Base-by-base conservation (phyloP, 2,888 invertebrate species). In the Apoderus coryli region DNA sequence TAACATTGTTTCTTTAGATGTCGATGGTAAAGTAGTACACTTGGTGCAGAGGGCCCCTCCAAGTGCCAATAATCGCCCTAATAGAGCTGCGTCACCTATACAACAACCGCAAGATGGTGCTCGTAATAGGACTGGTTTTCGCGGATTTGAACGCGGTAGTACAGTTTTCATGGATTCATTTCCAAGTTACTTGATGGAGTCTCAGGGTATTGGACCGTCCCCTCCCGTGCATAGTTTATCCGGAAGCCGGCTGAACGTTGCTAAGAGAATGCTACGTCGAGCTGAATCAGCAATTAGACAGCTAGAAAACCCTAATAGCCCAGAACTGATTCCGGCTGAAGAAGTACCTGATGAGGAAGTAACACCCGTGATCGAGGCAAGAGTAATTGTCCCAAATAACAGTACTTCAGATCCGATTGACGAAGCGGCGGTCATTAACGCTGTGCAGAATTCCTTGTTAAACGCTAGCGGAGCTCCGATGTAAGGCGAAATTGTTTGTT, bases 21-120 rank as follows among this genome's bases (percentile, higher is more conserved):
- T 92, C 13, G 67, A 85, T 53, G 89, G 86, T 2, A 92, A 90
- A 61, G 89, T 89, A 16, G 73, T 93, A 30, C 93, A 93, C 56
- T 69, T 93, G 52, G 92, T 92, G 10, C 80, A 88, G 55, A 68
- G 86, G 14, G 72, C 84, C 3, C 90, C 90, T 1, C 89, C 89
- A 15, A 43, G 46, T 28, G 36, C 49, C 7, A 52, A 46, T 27
- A 41, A 45, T 6, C 41, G 44, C 13, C 29, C 22, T 46, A 50
- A 35, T 47, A 48, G n/a, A 37, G 40, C 27, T 16, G 3, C 23
- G 7, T 25, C 43, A 35, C 14, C 41, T 34, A n/a, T n/a, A n/a
- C n/a, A n/a, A n/a, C n/a, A n/a, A n/a, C 37, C 40, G 44, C 22
- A 34, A 3, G 37, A 39, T 4, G n/a, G 11, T 14, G 10, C 29